Conservation (phyloP, 2,797 vertebrate genomes). For the Molossus alvarezi region DNA sequence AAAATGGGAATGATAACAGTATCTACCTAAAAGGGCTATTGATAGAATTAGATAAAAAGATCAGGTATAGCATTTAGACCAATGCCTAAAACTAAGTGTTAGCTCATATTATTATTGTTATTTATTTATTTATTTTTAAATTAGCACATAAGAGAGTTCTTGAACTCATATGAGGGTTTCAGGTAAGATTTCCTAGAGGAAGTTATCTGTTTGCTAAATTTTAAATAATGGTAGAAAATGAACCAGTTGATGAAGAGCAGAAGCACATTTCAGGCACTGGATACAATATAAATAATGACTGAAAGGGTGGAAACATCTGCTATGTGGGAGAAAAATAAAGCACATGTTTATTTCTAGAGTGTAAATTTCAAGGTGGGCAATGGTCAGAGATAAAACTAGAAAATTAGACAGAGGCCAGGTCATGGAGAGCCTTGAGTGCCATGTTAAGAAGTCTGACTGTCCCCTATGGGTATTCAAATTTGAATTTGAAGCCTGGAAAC, state of each 20-base stretch:
- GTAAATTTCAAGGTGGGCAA: not conserved
- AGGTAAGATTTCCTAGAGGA: not conserved
- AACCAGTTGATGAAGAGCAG: not conserved
- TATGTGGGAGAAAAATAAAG: not conserved
- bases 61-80: not conserved
- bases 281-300: conserved; percentile 10
- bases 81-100: not conserved
- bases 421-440: not conserved
- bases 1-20: not conserved
- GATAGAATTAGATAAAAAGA: not conserved
- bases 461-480: not conserved
- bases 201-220: not conserved
- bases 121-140: not conserved
- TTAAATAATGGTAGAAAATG: not conserved
- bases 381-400: not conserved
- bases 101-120: not conserved
- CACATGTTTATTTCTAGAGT: not conserved
- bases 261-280: not conserved
- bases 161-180: not conserved
- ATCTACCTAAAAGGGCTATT: not conserved
- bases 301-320: not conserved
- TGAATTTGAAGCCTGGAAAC: conserved; percentile 17
- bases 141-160: not conserved
- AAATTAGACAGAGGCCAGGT: not conserved
- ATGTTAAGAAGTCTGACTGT: not conserved